Base-by-base conservation (phyloP, 2,797 vertebrate genomes). In the Stomatorhinus walkeri region DNA sequence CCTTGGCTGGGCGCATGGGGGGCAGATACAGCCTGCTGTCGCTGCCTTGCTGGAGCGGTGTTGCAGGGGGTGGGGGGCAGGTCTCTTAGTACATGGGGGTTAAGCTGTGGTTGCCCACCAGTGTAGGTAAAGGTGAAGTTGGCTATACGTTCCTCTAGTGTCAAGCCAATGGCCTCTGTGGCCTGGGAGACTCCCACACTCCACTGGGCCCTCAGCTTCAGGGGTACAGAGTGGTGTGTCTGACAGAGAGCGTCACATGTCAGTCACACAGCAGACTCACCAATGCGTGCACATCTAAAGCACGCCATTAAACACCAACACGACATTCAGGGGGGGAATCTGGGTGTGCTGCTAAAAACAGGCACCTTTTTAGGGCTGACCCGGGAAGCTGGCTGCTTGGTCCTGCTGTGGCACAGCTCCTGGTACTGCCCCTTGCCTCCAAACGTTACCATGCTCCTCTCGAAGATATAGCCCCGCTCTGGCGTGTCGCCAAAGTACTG, bases 401-500 rank as follows among this genome's bases (percentile, higher is more conserved):
- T 97, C 91, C 95, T 97, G 90, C 96, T 94, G 72, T 96, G 95
- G 93, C 96, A 96, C 0, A 99, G 95, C n/a, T 96, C 94, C 40
- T 97, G 95, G 93, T 97, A 99, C 52, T 99, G 98, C 76, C 96
- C 95, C 94, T 97, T 97, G 89, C 96, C 97, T 88, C 95, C 96
- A 91, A 99, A 99, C 14, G 95, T 92, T 48, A 97, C 97, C 91
- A 99, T 96, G 93, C 97, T 98, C 93, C 97, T 99, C 93, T 98
- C 98, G 93, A 97, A 98, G 91, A 99, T 95, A 95, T 98, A 99
- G n/a, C 97, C 97, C 93, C 98, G 96, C 93, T 99, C 98, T 1
- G 98, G 97, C 68, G 96, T 95, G 24, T 98, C 97, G 85, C 98
- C 98, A 93, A 99, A 99, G 94, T 99, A 99, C 94, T 99, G 98